These are phyloP conservation scores for Drosophila busckii DNA, from an alignment of 1,140 invertebrate species.

Conservation along the genomic window DNA sequence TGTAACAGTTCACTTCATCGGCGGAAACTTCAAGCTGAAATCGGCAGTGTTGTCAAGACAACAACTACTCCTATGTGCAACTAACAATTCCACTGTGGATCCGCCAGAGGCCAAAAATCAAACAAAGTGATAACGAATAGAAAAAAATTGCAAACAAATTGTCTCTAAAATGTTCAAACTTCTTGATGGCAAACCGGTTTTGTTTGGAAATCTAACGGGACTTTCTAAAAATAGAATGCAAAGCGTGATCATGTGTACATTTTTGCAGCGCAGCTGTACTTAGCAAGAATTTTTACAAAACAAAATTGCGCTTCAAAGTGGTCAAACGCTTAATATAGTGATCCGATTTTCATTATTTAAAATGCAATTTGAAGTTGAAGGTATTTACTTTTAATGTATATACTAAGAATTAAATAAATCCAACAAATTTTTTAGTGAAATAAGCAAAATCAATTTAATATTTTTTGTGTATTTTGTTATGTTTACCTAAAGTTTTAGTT, in stretches of 20 bases:
- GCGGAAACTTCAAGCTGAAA: background rate
- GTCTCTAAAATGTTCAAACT: conserved; percentile 5
- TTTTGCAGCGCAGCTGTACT: conserved; percentile 8
- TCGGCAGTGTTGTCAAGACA: conserved; percentile 4
- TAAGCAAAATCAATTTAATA: background rate
- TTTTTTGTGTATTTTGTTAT: conserved; percentile 11
- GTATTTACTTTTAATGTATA: conserved; percentile 8
- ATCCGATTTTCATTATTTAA: conserved; percentile 6
- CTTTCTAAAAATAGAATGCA: background rate
- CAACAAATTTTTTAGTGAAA: conserved; percentile 9
- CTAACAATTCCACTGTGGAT: conserved; percentile 1
- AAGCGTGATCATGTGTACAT: background rate
- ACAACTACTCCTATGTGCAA: conserved; percentile 1
- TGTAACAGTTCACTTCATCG: conserved; percentile 2
- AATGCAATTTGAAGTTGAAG: conserved; percentile 20
- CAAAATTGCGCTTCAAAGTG: conserved; percentile 14
- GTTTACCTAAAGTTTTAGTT: conserved; percentile 22
- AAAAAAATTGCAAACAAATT: background rate
- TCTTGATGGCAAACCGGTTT: conserved; percentile 6
- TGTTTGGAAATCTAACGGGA: conserved; percentile 2
- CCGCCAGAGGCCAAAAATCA: conserved; percentile 8
- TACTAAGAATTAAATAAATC: conserved; percentile 2
- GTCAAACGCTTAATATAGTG: conserved; percentile 5
- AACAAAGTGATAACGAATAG: background rate
- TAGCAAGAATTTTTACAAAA: conserved; percentile 5